These are phyloP conservation scores for Melolontha melolontha DNA, from an alignment of 2,888 invertebrate genomes.

Conservation along the genomic window DNA sequence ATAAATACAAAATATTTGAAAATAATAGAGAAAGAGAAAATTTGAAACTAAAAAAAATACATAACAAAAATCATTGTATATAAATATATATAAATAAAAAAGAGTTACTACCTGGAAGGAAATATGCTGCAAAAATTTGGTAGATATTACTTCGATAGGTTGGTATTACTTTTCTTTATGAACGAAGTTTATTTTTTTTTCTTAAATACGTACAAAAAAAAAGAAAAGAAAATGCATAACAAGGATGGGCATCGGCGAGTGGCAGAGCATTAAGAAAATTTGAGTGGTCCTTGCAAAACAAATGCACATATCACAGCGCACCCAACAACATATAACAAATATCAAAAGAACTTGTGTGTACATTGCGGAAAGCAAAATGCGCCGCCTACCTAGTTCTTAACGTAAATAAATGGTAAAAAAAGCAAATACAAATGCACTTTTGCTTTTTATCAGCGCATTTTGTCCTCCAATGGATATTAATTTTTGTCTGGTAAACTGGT, in stretches of 20 bases:
- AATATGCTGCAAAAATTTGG: constrained; percentile 42
- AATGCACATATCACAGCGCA: constrained; percentile 67
- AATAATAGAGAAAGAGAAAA: constrained; percentile 13
- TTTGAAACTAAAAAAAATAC: constrained; percentile 44
- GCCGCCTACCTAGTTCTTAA: constrained; percentile 26
- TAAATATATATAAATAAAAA: constrained; percentile 49
- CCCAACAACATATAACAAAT: constrained; percentile 64
- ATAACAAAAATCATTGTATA: constrained; percentile 47
- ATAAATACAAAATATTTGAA: constrained; percentile 38
- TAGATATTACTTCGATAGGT: background rate
- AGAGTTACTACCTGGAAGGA: constrained; percentile 49
- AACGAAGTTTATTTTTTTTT: background rate
- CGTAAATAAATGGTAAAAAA: background rate
- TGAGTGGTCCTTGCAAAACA: constrained; percentile 84
- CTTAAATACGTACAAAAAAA: constrained; percentile 51
- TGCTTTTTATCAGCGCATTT: constrained; percentile 17
- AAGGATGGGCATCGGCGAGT: constrained; percentile 63
- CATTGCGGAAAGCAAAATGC: constrained; percentile 43
- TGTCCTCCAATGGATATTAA: constrained; percentile 9
- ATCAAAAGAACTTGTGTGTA: constrained; percentile 47
- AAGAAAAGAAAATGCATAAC: constrained; percentile 54
- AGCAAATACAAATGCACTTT: constrained; percentile 9
- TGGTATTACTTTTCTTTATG: constrained; percentile 3
- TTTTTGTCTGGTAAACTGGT: too few species aligned
- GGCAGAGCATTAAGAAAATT: constrained; percentile 73